Conservation (phyloP, 2,888 invertebrate species). For the Tenthredo mesomela region DNA sequence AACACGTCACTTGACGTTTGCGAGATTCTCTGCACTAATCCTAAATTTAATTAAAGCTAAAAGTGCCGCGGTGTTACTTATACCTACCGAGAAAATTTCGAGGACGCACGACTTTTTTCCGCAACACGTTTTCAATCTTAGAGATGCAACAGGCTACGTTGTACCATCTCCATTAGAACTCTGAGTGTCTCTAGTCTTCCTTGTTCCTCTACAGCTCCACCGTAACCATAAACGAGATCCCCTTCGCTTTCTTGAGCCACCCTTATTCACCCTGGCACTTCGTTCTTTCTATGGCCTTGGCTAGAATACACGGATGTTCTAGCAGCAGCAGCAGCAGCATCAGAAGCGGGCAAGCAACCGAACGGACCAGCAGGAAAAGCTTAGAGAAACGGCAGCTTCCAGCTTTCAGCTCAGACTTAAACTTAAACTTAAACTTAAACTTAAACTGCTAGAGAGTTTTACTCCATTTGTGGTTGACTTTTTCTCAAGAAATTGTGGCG, state of each 20-base stretch:
- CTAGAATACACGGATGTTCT: neutral
- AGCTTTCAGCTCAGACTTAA: neutral
- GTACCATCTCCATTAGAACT: slow-evolving; percentile 69
- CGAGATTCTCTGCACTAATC: neutral
- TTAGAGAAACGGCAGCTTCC: neutral
- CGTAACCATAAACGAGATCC: neutral
- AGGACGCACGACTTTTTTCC: slow-evolving; percentile 32
- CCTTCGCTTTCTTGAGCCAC: slow-evolving; percentile 36
- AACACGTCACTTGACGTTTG: too few relatives aligned
- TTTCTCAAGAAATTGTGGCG: neutral
- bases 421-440: neutral
- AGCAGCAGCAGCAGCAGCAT: neutral
- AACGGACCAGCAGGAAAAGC: slow-evolving; percentile 15
- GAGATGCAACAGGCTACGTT: slow-evolving; percentile 68
- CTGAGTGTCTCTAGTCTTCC: slow-evolving; percentile 46
- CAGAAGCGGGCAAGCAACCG: slow-evolving; percentile 31
- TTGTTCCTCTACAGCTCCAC: neutral
- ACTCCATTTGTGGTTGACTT: neutral
- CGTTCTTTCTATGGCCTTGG: slow-evolving; percentile 19
- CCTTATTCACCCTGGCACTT: slow-evolving; percentile 44
- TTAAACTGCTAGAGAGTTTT: neutral
- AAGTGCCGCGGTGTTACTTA: slow-evolving; percentile 4
- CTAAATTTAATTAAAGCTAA: neutral
- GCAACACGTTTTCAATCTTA: slow-evolving; percentile 54
- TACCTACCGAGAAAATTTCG: neutral